Percentiles rank a stretch among this genome's conserved stretches.
phyloP scores from a whole-genome alignment of 2,888 invertebrate species.

The Eupelmus urozonus region DNA sequence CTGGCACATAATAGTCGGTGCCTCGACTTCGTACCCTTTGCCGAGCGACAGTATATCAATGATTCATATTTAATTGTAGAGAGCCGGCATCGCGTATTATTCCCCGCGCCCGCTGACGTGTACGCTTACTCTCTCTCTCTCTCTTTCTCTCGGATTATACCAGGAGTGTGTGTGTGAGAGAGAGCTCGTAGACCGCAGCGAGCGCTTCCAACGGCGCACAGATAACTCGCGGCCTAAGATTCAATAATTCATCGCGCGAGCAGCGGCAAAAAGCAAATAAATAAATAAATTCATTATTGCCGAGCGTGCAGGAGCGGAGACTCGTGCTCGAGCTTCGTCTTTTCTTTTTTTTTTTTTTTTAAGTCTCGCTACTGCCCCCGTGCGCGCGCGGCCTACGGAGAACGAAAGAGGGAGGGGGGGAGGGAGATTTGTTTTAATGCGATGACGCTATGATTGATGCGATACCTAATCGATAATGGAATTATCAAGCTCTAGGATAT shows the following conservation, averaged over 20 bases:
- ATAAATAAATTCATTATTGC: constrained; percentile 32
- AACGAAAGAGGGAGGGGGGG: too few relatives aligned
- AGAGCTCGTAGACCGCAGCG: constrained; percentile 18
- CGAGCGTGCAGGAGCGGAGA: neutral
- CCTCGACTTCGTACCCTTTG: constrained; percentile 56
- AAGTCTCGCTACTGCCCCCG: too few relatives aligned
- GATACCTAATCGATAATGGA: constrained; percentile 40
- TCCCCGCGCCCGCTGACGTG: constrained; percentile 56
- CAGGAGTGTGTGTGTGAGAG: neutral
- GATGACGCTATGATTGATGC: constrained; percentile 30
- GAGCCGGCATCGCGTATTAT: constrained; percentile 57
- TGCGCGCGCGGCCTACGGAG: too few relatives aligned
- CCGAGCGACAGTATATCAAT: constrained; percentile 57
- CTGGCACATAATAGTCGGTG: constrained; percentile 48
- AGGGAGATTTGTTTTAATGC: constrained; percentile 11
- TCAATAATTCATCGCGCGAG: constrained; percentile 43
- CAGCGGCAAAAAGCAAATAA: constrained; percentile 21
- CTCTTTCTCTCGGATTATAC: constrained; percentile 26
- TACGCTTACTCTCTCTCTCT: constrained; percentile 28
- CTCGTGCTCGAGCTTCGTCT: neutral
- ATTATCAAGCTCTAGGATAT: constrained; percentile 23
- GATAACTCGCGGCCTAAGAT: constrained; percentile 30
- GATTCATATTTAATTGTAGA: constrained; percentile 62
- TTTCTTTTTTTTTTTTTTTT: constrained; percentile 7
- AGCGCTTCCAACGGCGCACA: neutral